Percentiles rank a stretch among this genome's conserved stretches.
Conservation (phyloP, 92 coral and sea anemone species). For the Phenganax marumi region DNA sequence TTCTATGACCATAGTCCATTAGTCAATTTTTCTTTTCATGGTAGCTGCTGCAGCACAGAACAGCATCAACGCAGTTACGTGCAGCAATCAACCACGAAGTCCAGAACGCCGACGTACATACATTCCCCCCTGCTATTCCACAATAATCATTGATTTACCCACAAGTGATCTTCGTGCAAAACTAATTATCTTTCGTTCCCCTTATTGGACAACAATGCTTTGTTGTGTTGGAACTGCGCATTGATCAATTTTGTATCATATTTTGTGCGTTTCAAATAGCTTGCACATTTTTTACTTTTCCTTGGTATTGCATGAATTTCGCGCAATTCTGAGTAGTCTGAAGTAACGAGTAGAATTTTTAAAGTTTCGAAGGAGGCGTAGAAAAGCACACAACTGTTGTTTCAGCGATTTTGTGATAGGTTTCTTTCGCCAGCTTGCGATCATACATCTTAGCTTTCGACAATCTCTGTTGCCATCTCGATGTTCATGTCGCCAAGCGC, state of each 20-base stretch:
- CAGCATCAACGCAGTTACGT: not conserved
- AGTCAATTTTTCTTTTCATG: not conserved
- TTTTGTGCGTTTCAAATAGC: constrained; percentile 13
- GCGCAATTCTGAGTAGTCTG: not conserved
- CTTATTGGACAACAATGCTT: constrained; percentile 10
- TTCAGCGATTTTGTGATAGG: not conserved
- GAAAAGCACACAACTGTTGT: not conserved
- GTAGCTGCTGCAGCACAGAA: not conserved
- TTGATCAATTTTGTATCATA: not conserved
- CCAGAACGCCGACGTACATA: not conserved
- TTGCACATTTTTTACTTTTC: not conserved
- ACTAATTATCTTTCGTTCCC: constrained; percentile 9
- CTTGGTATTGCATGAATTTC: not conserved
- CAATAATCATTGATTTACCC: not conserved
- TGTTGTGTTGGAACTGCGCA: too few species aligned
- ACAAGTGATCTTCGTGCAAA: not conserved
- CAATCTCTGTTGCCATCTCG: too few species aligned
- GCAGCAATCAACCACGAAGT: not conserved
- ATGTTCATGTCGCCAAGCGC: too few species aligned
- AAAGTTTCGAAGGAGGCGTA: not conserved
- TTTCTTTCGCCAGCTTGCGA: not conserved
- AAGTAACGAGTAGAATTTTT: not conserved
- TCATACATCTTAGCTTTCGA: not conserved
- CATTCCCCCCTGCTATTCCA: constrained; percentile 24
- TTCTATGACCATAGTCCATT: not conserved